These are phyloP conservation scores for Hemiprocne comata DNA, from an alignment of 2,113 vertebrate species.

Conservation along the genomic window DNA sequence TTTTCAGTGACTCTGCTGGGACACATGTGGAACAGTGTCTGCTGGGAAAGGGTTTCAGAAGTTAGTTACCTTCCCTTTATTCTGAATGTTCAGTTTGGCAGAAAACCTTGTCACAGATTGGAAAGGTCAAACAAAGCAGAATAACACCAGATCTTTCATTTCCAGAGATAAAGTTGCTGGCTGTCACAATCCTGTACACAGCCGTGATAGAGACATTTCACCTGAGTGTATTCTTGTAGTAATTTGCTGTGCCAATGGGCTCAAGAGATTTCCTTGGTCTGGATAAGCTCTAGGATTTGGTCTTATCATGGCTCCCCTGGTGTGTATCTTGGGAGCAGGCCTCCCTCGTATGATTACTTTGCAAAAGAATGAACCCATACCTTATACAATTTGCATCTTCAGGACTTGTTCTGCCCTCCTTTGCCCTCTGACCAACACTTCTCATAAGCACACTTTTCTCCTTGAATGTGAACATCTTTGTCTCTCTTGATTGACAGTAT, in stretches of 20 bases:
- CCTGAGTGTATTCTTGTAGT: neutral
- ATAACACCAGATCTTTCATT: neutral
- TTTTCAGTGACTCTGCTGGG: neutral
- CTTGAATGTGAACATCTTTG: neutral
- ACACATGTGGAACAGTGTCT: neutral
- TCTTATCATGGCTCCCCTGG: neutral
- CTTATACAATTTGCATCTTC: neutral
- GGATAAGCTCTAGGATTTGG: neutral
- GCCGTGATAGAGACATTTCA: neutral
- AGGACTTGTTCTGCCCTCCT: neutral
- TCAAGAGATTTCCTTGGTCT: neutral
- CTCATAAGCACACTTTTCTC: neutral
- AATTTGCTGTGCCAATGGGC: fast-evolving
- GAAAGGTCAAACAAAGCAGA: neutral
- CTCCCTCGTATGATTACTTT: neutral
- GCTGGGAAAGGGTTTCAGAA: neutral
- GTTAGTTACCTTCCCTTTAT: neutral
- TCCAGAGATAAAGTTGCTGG: neutral
- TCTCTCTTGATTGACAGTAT: neutral
- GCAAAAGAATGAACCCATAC: neutral
- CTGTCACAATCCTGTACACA: neutral
- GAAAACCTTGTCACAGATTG: neutral
- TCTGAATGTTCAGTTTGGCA: neutral
- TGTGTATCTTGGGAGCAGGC: neutral
- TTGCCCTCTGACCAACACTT: neutral